phyloP scores from a whole-genome alignment of 2,888 invertebrate species.

The Platycheirus rosarum region DNA sequence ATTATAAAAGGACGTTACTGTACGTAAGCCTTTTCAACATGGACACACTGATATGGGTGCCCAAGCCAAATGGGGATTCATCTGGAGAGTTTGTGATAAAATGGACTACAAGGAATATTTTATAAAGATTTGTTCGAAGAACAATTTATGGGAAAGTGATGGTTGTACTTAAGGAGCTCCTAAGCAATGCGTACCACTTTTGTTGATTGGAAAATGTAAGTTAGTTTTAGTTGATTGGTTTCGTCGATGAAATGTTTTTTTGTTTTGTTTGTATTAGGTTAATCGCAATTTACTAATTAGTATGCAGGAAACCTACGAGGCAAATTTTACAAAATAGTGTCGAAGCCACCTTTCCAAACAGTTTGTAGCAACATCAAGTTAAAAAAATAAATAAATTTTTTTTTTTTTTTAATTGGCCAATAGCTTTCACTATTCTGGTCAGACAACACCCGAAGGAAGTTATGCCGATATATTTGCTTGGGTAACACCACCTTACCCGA shows the following conservation, averaged over 20 bases:
- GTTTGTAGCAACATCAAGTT: too few species aligned
- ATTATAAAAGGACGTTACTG: conserved; percentile 27
- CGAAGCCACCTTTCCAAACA: too few species aligned
- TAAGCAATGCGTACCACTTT: conserved; percentile 4
- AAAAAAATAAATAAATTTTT: too few species aligned
- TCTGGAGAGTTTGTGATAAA: conserved; percentile 25
- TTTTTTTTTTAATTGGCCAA: too few species aligned
- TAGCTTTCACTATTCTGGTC: too few species aligned
- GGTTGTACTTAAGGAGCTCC: background rate
- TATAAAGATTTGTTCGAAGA: conserved; percentile 1
- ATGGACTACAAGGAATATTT: background rate
- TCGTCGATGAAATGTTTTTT: background rate
- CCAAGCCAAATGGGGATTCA: conserved; percentile 17
- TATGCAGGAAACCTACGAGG: too few species aligned
- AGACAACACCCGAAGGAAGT: too few species aligned
- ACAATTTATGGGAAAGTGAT: background rate
- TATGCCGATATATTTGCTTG: too few species aligned
- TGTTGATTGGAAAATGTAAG: conserved; percentile 7
- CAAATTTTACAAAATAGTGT: too few species aligned
- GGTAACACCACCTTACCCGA: too few species aligned
- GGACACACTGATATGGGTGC: background rate
- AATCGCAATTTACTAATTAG: too few species aligned
- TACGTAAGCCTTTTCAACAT: conserved; percentile 2
- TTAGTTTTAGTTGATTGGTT: background rate
- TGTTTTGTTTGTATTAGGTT: background rate